phyloP scores from a whole-genome alignment of 1,140 invertebrate species.

The Andrena cerasifolii region DNA sequence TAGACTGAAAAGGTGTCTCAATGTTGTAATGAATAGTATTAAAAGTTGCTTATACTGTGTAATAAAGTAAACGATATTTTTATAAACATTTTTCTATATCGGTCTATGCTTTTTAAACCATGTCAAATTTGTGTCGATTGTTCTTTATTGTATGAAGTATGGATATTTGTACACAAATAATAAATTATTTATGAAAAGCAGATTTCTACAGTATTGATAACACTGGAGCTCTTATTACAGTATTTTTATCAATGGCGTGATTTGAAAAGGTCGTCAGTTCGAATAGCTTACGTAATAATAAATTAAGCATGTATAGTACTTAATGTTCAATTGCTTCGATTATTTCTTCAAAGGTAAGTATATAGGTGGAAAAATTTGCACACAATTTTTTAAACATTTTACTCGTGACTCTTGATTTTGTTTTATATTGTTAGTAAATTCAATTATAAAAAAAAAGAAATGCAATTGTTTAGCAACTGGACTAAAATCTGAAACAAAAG shows the following conservation, averaged over 20 bases:
- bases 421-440: too few relatives aligned
- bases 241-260: neutral
- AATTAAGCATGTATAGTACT: neutral
- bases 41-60: constrained; percentile 32
- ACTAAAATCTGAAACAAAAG: too few relatives aligned
- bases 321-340: neutral
- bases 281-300: neutral
- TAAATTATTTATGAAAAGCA: constrained; percentile 30
- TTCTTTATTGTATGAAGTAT: constrained; percentile 27
- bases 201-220: neutral
- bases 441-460: too few relatives aligned
- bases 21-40: constrained; percentile 46
- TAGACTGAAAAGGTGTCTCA: constrained; percentile 43
- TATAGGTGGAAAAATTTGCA: too few relatives aligned
- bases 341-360: too few relatives aligned
- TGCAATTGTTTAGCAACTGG: too few relatives aligned
- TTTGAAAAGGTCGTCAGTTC: too few relatives aligned
- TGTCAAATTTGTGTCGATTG: constrained; percentile 14
- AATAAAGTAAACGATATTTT: constrained; percentile 50
- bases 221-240: neutral
- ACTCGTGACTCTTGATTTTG: too few relatives aligned
- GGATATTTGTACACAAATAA: constrained; percentile 35
- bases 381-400: too few relatives aligned
- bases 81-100: constrained; percentile 48
- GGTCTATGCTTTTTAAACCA: constrained; percentile 23